Base-by-base conservation (phyloP, 2,888 invertebrate genomes). In the Ophion ellenae region DNA sequence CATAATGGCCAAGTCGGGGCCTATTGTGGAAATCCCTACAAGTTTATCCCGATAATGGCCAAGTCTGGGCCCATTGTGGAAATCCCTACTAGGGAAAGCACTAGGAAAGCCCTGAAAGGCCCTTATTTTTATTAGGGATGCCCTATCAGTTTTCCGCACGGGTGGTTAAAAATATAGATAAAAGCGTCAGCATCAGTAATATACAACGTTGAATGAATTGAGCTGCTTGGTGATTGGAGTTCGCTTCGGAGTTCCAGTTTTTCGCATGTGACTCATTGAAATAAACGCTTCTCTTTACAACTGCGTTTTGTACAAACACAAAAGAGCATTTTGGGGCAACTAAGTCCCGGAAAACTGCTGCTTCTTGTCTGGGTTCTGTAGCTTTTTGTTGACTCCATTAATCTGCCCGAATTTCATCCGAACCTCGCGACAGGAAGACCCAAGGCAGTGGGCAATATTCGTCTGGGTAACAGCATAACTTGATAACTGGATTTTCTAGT, bases 91-190 rank as follows among this genome's bases (percentile, higher is more conserved):
- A n/a, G n/a, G n/a, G n/a, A n/a, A n/a, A n/a, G n/a, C n/a, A n/a
- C n/a, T n/a, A n/a, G n/a, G n/a, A n/a, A n/a, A n/a, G n/a, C n/a
- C n/a, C n/a, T n/a, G n/a, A n/a, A n/a, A n/a, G n/a, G n/a, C n/a
- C n/a, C n/a, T n/a, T n/a, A n/a, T n/a, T n/a, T n/a, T n/a, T n/a
- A n/a, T n/a, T n/a, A n/a, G n/a, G n/a, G n/a, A n/a, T n/a, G n/a
- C n/a, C n/a, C n/a, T n/a, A n/a, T n/a, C n/a, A n/a, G n/a, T n/a
- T n/a, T n/a, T n/a, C n/a, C n/a, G n/a, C n/a, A n/a, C n/a, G n/a
- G n/a, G n/a, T n/a, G 53, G 53, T 61, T 61, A 20, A 20, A 61
- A 61, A 61, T 61, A 20, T 61, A 24, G 61, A 61, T 61, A 24
- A 20, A 61, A 61, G 24, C 61, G 24, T 24, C 2, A 61, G 61